Base-by-base conservation (phyloP, 1,140 invertebrate genomes). In the Brachionus koreanus region DNA sequence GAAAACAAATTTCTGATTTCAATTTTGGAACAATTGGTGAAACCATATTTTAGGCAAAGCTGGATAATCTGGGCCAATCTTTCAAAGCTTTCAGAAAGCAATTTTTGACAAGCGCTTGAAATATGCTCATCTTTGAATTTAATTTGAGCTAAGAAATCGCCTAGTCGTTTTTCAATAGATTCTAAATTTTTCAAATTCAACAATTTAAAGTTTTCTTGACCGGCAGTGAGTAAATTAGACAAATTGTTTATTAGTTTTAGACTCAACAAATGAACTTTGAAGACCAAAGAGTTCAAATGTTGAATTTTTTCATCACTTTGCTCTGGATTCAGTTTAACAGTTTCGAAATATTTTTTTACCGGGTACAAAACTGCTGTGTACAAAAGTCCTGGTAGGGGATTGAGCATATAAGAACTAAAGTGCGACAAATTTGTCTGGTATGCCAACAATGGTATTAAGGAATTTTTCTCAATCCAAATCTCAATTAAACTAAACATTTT, bases 341-440 rank as follows among this genome's bases (percentile, higher is more conserved):
- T 37, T 25, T 79, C 29, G 12, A 49, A 29, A 43, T 39, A 35
- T 19, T 29, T 61, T 61, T 79, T 79, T 9, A 79, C 25, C 13
- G 76, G 76, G 29, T 39, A 65, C n/a, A 57, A 9, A 25, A 65
- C 61, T 10, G 33, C 23, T 0, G 39, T 79, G 10, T 61, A 61
- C 16, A 79, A 23, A 12, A 79, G 49, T 4, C 49, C 76, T 43
- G 76, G 76, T 29, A 79, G 19, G 12, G 76, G 76, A 43, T 79
- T 79, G 1, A 79, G 49, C 49, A 77, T 77, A 16, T 77, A 77
- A 33, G 74, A 77, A 19, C 74, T 77, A 61, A 65, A 79, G 61
- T 79, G 49, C 3, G 49, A 61, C n/a, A 79, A 16, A 65, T 65
- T 79, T n/a, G 76, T 42, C 29, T 79, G 37, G n/a, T 79, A 79